Conservation (phyloP, 2,797 vertebrate genomes). For the Limnodromus scolopaceus region DNA sequence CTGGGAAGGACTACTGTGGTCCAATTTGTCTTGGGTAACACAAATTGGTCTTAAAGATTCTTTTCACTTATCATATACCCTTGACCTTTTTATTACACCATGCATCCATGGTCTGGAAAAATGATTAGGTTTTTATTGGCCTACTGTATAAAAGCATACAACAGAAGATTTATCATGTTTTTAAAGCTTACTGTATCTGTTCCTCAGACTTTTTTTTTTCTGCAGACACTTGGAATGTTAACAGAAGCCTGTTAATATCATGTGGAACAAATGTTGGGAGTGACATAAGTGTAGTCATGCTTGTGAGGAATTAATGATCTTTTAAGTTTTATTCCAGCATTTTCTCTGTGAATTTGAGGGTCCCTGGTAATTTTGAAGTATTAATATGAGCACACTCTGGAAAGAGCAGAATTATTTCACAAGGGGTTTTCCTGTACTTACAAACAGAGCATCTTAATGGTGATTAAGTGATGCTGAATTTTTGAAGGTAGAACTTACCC, state of each 20-base stretch:
- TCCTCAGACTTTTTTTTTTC: neutral
- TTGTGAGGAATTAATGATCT: neutral
- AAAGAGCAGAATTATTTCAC: neutral
- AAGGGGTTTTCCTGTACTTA: neutral
- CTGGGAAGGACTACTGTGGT: neutral
- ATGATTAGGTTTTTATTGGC: neutral
- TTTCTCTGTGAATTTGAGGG: neutral
- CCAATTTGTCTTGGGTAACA: neutral
- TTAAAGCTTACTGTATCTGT: neutral
- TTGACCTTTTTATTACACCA: neutral
- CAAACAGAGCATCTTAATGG: neutral
- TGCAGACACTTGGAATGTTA: neutral
- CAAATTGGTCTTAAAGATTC: neutral
- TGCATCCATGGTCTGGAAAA: neutral
- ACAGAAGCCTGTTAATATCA: neutral
- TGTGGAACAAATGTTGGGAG: neutral
- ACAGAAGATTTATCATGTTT: neutral
- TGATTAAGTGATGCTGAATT: neutral
- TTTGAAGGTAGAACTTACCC: accelerated
- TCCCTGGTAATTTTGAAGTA: accelerated
- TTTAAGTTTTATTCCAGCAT: neutral
- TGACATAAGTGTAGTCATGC: neutral
- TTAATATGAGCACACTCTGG: accelerated
- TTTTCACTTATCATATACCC: neutral
- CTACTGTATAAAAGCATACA: neutral